These are phyloP conservation scores for Caenorhabditis sinica DNA, from an alignment of 2,888 invertebrate genomes.

Conservation along the genomic window DNA sequence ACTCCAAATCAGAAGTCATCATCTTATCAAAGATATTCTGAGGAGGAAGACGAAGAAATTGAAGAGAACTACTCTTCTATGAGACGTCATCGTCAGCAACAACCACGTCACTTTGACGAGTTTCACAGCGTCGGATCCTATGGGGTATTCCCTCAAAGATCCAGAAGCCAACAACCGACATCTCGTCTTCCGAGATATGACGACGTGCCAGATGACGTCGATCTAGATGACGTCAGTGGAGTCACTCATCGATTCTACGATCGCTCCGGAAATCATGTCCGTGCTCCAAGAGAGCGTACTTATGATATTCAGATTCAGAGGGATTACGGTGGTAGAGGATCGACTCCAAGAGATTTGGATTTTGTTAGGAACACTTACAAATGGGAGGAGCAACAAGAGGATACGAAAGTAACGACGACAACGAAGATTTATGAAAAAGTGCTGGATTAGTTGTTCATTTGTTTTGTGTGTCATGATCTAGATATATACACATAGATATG, in stretches of 20 bases:
- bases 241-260: slow-evolving; percentile 75
- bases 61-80: slow-evolving; percentile 32
- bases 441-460: slow-evolving; percentile 21
- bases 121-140: slow-evolving; percentile 67
- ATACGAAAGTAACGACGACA: slow-evolving; percentile 39
- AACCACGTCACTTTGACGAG: slow-evolving; percentile 31
- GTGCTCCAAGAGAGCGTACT: slow-evolving; percentile 44
- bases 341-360: slow-evolving; percentile 31
- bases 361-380: slow-evolving; percentile 53
- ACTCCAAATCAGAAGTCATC: slow-evolving; percentile 14
- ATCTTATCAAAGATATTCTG: slow-evolving; percentile 33
- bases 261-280: slow-evolving; percentile 68
- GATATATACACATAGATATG: slow-evolving; percentile 8
- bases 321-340: slow-evolving; percentile 54
- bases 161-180: slow-evolving; percentile 44
- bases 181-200: slow-evolving; percentile 32
- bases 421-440: slow-evolving; percentile 55
- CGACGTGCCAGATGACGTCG: slow-evolving; percentile 20
- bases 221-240: slow-evolving; percentile 49
- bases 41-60: slow-evolving; percentile 52
- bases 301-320: slow-evolving; percentile 65
- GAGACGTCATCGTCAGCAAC: slow-evolving; percentile 37
- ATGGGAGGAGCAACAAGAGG: slow-evolving; percentile 54
- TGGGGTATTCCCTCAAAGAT: slow-evolving; percentile 39
- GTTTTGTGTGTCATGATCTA: slow-evolving; percentile 30